Evolutionary conservation across 2,113 vertebrate species (phyloP).

Genomic region (Pandion haliaetus): DNA sequence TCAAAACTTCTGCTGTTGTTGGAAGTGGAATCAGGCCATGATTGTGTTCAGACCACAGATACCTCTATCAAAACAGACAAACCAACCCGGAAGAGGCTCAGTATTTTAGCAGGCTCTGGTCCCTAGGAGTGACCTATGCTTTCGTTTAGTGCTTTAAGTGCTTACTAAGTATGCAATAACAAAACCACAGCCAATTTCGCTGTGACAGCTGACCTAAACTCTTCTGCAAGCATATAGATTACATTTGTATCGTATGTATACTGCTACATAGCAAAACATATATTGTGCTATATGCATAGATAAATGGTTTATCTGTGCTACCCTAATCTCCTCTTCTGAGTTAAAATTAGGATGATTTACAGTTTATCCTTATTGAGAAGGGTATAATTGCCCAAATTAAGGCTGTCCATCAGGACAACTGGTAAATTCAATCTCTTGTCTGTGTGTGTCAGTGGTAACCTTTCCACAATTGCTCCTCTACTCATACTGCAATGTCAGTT

Average conservation of each 20-base stretch:
- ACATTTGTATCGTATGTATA: not conserved
- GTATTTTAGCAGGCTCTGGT: not conserved
- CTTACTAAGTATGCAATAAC: not conserved
- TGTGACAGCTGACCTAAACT: not conserved
- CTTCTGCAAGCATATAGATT: not conserved
- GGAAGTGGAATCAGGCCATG: not conserved
- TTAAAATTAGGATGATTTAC: conserved; percentile 12
- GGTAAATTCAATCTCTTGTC: conserved; percentile 14
- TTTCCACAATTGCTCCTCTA: conserved; percentile 49
- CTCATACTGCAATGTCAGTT: conserved; percentile 8
- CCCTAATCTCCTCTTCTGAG: not conserved
- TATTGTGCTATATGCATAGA: not conserved
- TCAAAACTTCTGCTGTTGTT: not conserved
- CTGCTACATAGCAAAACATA: not conserved
- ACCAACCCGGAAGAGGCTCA: not conserved
- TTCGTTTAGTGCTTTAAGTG: not conserved
- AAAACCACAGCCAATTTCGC: not conserved
- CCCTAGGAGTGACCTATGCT: not conserved
- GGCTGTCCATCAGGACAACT: conserved; percentile 35
- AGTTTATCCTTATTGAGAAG: not conserved
- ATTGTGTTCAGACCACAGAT: not conserved
- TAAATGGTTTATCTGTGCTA: not conserved
- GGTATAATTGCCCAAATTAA: conserved; percentile 39
- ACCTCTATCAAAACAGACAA: not conserved
- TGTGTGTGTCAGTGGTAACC: conserved; percentile 46